These are phyloP conservation scores for Syngnathus rostellatus DNA, from an alignment of 2,797 vertebrate species.

Conservation along the genomic window DNA sequence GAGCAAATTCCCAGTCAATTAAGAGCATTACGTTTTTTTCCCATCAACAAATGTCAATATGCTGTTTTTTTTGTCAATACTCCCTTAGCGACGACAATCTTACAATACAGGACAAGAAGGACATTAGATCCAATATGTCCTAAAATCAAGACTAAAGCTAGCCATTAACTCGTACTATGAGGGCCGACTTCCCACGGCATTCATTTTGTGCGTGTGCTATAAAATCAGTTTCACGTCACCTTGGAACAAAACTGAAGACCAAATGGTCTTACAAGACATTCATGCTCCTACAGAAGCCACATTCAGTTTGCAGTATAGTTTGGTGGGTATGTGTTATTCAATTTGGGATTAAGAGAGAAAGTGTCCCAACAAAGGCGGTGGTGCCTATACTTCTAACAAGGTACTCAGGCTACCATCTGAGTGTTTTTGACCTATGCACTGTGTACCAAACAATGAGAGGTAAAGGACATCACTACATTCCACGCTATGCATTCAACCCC, in stretches of 20 bases:
- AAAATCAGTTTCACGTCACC: background rate
- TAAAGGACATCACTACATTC: slow-evolving; percentile 98
- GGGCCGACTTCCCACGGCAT: background rate
- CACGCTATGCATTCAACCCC: slow-evolving; percentile 96
- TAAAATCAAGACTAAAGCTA: background rate
- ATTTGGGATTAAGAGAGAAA: slow-evolving; percentile 22
- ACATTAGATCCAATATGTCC: background rate
- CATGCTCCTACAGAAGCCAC: background rate
- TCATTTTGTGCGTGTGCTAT: background rate
- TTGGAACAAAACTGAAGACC: background rate
- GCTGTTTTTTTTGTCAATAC: too few relatives aligned
- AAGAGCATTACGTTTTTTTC: too few relatives aligned
- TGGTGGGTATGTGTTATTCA: slow-evolving; percentile 34
- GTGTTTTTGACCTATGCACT: slow-evolving; percentile 93
- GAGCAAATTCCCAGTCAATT: too few relatives aligned
- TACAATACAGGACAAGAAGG: background rate
- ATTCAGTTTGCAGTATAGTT: slow-evolving; percentile 51
- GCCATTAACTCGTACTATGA: too few relatives aligned
- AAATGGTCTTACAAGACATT: background rate
- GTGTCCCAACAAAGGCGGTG: slow-evolving; percentile 12
- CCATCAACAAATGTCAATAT: too few relatives aligned
- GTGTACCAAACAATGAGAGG: slow-evolving; percentile 90
- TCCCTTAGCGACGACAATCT: background rate
- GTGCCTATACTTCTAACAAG: slow-evolving; percentile 32
- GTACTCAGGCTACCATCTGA: slow-evolving; percentile 98